These are phyloP conservation scores for Panagrolaimus sp. DNA, from an alignment of 1,140 invertebrate species.

Conservation along the genomic window DNA sequence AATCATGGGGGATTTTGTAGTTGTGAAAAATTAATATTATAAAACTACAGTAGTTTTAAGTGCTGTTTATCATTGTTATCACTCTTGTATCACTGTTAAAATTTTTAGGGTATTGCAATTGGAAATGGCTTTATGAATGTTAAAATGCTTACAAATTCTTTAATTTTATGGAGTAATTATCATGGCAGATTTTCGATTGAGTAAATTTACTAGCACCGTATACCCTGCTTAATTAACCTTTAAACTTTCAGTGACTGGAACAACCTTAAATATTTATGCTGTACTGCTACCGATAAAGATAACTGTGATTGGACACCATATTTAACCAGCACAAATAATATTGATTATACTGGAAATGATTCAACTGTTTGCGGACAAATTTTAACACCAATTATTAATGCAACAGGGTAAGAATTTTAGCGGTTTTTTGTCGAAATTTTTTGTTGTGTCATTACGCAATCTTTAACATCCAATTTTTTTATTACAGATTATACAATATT, in stretches of 20 bases:
- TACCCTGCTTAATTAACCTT: background rate
- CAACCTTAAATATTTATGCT: slow-evolving; percentile 8
- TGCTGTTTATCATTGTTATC: too few relatives aligned
- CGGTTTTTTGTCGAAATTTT: background rate
- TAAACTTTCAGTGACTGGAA: slow-evolving; percentile 17
- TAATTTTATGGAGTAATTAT: slow-evolving; percentile 18
- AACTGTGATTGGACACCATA: slow-evolving; percentile 21
- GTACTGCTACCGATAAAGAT: background rate
- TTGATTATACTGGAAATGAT: slow-evolving; percentile 16
- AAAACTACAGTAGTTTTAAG: too few relatives aligned
- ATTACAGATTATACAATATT: background rate
- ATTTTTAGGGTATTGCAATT: slow-evolving; percentile 18
- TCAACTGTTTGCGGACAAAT: background rate
- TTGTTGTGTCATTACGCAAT: too few relatives aligned
- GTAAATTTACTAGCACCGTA: background rate
- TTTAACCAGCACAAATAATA: background rate
- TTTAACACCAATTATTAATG: background rate
- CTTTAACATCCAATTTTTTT: background rate
- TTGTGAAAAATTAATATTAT: too few relatives aligned
- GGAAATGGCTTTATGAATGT: slow-evolving; percentile 23
- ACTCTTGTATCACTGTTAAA: background rate
- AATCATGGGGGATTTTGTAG: too few relatives aligned
- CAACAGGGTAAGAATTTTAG: background rate
- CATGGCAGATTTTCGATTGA: slow-evolving; percentile 7
- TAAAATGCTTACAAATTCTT: slow-evolving; percentile 15